Evolutionary conservation across 1,140 invertebrate species (phyloP).

Genomic region (Atopsyche davidsoni): DNA sequence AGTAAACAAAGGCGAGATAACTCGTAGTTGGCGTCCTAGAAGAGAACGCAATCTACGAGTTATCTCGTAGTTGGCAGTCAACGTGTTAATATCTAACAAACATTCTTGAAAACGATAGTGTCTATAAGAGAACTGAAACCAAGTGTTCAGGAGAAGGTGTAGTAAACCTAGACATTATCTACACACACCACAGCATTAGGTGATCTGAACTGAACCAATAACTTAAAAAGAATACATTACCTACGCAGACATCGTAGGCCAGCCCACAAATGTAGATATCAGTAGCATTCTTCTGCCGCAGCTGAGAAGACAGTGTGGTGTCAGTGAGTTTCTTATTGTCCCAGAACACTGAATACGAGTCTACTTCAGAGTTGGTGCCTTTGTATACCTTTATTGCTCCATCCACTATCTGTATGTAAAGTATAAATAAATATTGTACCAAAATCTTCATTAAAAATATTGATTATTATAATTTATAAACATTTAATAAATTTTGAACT

Average conservation of each 20-base stretch:
- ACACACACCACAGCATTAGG: no score
- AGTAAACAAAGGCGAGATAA: no score
- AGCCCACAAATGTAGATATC: conserved; percentile 94
- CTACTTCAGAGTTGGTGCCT: conserved; percentile 89
- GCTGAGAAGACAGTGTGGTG: conserved; percentile 76
- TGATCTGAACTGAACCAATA: no score
- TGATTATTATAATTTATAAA: not conserved
- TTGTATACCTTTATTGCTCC: conserved; percentile 83
- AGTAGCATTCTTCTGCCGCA: conserved; percentile 74
- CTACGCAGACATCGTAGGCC: conserved; percentile 95
- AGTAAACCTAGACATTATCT: no score
- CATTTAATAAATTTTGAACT: not conserved
- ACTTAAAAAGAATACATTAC: conserved; percentile 51
- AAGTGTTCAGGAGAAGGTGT: no score
- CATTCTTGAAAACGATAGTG: no score
- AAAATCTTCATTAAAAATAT: not conserved
- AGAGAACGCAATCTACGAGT: no score
- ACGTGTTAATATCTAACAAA: no score
- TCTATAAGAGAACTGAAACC: conserved; percentile 1
- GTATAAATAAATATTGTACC: not conserved
- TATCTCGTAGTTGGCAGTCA: no score
- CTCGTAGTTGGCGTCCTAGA: no score
- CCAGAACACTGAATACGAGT: conserved; percentile 97
- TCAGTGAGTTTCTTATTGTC: conserved; percentile 89
- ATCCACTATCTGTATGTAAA: conserved; percentile 51